Conservation (phyloP, 2,888 invertebrate genomes). For the Drosophila macrothrix region DNA sequence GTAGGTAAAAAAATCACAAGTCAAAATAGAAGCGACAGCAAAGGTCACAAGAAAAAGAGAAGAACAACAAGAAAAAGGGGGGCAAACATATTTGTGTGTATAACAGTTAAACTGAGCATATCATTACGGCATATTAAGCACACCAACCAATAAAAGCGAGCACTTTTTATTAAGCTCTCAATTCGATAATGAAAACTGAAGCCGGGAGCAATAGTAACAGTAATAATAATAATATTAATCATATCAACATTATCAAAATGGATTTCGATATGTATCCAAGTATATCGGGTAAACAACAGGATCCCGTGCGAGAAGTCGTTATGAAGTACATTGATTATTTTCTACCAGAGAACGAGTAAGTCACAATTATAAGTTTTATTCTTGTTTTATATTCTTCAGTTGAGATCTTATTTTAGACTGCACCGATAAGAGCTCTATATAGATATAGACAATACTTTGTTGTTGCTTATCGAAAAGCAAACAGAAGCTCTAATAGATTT, state of each 20-base stretch:
- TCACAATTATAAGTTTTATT: conserved; percentile 63
- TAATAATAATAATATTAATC: conserved; percentile 82
- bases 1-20: conserved; percentile 5
- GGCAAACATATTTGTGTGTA: conserved; percentile 11
- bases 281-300: conserved; percentile 87
- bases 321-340: conserved; percentile 90
- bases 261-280: conserved; percentile 87
- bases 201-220: conserved; percentile 64
- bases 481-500: neutral
- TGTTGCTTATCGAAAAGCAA: conserved; percentile 1
- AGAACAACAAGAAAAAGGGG: neutral
- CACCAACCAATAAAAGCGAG: neutral
- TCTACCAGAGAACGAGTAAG: conserved; percentile 88
- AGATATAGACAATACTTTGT: neutral
- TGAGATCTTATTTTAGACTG: neutral
- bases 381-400: neutral
- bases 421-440: neutral
- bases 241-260: conserved; percentile 84
- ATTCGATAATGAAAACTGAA: conserved; percentile 83
- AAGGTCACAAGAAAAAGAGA: conserved; percentile 26
- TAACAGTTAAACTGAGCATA: conserved; percentile 28
- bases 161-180: conserved; percentile 16
- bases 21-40: conserved; percentile 16
- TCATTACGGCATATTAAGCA: conserved; percentile 35
- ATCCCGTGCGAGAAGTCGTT: conserved; percentile 89